phyloP scores from a whole-genome alignment of 2,888 invertebrate genomes.

The Microplitis manilae region DNA sequence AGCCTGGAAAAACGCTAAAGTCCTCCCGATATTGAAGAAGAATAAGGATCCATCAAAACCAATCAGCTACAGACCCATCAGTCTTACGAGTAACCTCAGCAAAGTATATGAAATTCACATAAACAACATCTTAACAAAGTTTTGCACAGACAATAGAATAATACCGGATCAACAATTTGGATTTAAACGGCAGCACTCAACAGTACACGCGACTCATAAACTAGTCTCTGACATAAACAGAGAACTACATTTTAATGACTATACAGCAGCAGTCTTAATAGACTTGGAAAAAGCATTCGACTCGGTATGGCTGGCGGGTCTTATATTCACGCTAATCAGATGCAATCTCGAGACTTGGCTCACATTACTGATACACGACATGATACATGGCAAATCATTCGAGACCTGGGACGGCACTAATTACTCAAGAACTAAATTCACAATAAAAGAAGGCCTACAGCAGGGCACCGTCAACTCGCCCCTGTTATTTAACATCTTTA shows the following conservation, averaged over 20 bases:
- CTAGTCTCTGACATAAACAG: constrained; percentile 19
- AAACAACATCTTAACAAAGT: not conserved
- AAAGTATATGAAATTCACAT: not conserved
- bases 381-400: constrained; percentile 17
- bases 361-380: not conserved
- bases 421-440: not conserved
- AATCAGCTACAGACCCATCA: constrained; percentile 44
- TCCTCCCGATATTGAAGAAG: constrained; percentile 40
- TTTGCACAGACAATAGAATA: constrained; percentile 23
- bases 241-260: constrained; percentile 11
- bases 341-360: not conserved
- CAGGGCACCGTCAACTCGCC: constrained; percentile 13
- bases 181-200: constrained; percentile 41
- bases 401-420: constrained; percentile 8
- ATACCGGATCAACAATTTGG: constrained; percentile 26
- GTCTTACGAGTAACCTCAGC: constrained; percentile 21
- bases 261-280: constrained; percentile 29
- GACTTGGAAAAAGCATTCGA: constrained; percentile 38
- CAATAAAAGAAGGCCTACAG: constrained; percentile 13
- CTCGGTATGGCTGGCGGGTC: constrained; percentile 25
- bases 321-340: not conserved
- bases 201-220: constrained; percentile 41
- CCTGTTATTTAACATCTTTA: not conserved
- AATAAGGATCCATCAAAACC: constrained; percentile 30
- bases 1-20: constrained; percentile 45